A percentile compares a stretch with the other conserved stretches of the same genome.
phyloP scores from a whole-genome alignment of 2,888 invertebrate species.

The Pammene aurita region DNA sequence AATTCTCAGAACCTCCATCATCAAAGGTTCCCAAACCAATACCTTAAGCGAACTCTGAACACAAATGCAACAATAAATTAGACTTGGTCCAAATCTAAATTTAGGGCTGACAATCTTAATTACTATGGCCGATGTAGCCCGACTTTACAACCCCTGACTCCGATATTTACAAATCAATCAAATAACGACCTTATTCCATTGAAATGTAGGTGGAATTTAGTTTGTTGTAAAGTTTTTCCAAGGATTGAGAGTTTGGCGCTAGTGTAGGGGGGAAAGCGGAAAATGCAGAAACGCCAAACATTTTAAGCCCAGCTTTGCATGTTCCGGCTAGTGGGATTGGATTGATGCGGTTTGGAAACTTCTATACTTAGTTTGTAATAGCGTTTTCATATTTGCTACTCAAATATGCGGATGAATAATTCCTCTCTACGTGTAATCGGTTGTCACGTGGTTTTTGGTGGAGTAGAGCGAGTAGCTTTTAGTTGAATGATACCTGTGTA shows the following conservation, averaged over 20 bases:
- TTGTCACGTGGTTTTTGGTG: not conserved
- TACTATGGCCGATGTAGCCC: conserved; percentile 63
- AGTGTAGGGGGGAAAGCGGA: conserved; percentile 23
- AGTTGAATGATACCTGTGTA: no score
- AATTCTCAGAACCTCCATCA: not conserved
- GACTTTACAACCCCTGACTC: conserved; percentile 62
- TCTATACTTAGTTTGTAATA: conserved; percentile 6
- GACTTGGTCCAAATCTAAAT: conserved; percentile 64
- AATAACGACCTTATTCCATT: not conserved
- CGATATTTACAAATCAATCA: not conserved
- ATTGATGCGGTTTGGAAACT: conserved; percentile 28
- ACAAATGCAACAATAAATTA: conserved; percentile 67
- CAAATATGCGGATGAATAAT: not conserved
- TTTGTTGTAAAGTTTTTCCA: not conserved
- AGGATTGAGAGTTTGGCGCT: conserved; percentile 16
- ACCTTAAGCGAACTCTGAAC: conserved; percentile 33
- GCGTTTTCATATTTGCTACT: conserved; percentile 19
- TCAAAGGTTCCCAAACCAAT: conserved; percentile 19
- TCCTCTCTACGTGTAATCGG: not conserved
- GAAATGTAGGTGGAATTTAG: not conserved
- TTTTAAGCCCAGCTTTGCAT: conserved; percentile 30
- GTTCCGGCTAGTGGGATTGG: conserved; percentile 19
- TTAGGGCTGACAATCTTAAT: conserved; percentile 74
- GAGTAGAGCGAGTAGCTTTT: not conserved
- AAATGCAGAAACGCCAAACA: conserved; percentile 32